Percentiles rank a stretch among this genome's conserved stretches.
Conservation (phyloP, 2,113 vertebrate species). For the Phaetusa simplex region DNA sequence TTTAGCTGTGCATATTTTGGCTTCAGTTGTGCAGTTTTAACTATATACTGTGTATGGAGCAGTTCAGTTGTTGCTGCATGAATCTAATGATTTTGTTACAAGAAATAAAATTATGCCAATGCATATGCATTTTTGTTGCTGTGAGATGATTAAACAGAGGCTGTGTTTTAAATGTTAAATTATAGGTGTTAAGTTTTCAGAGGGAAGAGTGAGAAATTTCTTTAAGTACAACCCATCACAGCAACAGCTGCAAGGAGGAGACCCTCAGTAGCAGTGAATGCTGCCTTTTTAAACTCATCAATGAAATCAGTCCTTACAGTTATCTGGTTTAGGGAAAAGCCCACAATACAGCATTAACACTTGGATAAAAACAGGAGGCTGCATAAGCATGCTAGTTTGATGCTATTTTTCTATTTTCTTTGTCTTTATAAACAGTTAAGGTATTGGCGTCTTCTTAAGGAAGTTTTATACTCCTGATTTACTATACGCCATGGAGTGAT, state of each 20-base stretch:
- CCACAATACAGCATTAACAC: not conserved
- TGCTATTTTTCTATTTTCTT: not conserved
- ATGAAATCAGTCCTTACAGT: slow-evolving; percentile 45
- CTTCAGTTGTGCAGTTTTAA: slow-evolving; percentile 89
- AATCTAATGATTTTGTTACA: slow-evolving; percentile 72
- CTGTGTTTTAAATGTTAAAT: slow-evolving; percentile 35
- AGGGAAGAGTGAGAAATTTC: slow-evolving; percentile 1
- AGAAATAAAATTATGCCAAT: slow-evolving; percentile 23
- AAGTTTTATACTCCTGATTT: not conserved
- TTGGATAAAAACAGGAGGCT: slow-evolving; percentile 27
- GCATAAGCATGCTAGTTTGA: not conserved
- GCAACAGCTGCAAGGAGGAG: slow-evolving; percentile 68
- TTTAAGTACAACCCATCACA: slow-evolving; percentile 32
- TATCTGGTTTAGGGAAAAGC: slow-evolving; percentile 44
- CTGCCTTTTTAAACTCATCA: slow-evolving; percentile 62
- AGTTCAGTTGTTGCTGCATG: slow-evolving; percentile 75
- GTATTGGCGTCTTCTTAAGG: not conserved
- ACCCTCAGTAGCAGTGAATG: slow-evolving; percentile 61
- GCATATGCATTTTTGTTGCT: slow-evolving; percentile 5
- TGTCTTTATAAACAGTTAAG: not conserved
- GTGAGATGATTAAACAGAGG: not conserved
- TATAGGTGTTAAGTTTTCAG: slow-evolving; percentile 21
- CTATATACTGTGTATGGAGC: slow-evolving; percentile 89
- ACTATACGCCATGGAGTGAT: not conserved
- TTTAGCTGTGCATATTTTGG: slow-evolving; percentile 97